Base-by-base conservation (phyloP, 2,888 invertebrate species). In the Brenthis ino region DNA sequence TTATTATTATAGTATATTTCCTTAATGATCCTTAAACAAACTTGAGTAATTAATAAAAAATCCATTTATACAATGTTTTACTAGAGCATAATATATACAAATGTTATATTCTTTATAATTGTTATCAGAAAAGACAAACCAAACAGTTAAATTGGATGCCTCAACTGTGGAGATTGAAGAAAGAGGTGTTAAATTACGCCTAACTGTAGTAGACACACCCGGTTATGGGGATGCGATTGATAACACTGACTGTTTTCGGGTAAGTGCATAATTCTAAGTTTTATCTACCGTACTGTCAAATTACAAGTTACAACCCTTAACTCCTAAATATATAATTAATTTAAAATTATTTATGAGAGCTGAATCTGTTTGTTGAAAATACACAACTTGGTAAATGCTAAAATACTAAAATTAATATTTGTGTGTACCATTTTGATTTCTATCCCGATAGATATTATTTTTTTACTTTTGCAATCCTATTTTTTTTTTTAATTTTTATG, bases 81-180 rank as follows among this genome's bases (percentile, higher is more conserved):
- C 2, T 56, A 37, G 0, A 37, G 37, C 37, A 8, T 33, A 33
- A 6, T 33, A 33, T 8, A 37, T 37, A 48, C 13, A 43, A 50
- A 33, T 55, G 37, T 43, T 2, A 43, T 0, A 54, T 55, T 65
- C 2, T 33, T 57, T 60, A 43, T 37, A 53, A 13, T 12, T 53
- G 54, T 70, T 82, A 87, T 24, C 85, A 97, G 98, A 98, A 85
- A 97, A 97, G 92, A 96, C 96, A 69, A 96, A 97, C 81, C 97
- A 98, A 86, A 99, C 98, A 0, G 98, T 99, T 1, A 97, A 97
- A 85, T 91, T 99, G 58, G 98, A 98, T 83, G 98, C 98, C 50
- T 98, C 98, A 2, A 98, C 99, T 48, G 97, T 99, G 11, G 99
- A 99, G 91, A 99, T 99, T 74, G 99, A 99, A 89, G 99, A 99